Evolutionary conservation across 2,888 invertebrate genomes (phyloP), one percentile per base, ranked within the genome.

Genomic region (Trachelus iudaicus): DNA sequence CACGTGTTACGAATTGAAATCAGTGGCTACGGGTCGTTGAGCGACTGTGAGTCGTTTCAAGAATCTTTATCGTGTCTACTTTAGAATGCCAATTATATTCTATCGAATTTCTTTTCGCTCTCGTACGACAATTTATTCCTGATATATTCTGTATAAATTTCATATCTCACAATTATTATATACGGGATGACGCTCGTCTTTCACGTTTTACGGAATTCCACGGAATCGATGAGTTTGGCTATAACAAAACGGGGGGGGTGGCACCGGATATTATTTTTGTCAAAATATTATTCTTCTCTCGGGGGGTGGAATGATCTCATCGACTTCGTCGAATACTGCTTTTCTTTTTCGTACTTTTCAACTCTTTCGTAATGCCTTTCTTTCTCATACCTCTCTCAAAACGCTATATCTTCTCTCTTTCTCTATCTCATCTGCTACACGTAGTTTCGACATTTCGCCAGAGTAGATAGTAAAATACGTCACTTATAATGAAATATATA

Each of bases 251-350:
- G 23, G 0, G 23, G 0, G 23, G 23, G 9, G 0, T 40, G 56
- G 1, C 23, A 56, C 0, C 40, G 23, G 56, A 9, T 56, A 56
- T 56, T 23, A 23, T 56, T 6, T 56, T 56, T 56, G 23, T 56
- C 6, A 56, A 56, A 23, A 56, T 56, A 56, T 56, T 56, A 6
- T 56, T 56, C 23, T 56, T 56, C 6, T 56, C 40, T 23, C 11
- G 1, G 3, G 3, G 12, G 1, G 2, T 9, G 56, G 23, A 9
- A 23, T 23, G 23, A 56, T 87, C 86, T 88, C 85, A 76, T 76
- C 81, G 76, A 69, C 73, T 77, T 81, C 77, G 76, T 75, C 68
- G 68, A 74, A 15, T 81, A 74, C 77, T 79, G 30, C 77, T 75
- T 78, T 77, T 76, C 31, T 73, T 75, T 68, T 34, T 73, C n/a